Evolutionary conservation across 2,797 vertebrate species (phyloP).

Genomic region (Coluber constrictor): DNA sequence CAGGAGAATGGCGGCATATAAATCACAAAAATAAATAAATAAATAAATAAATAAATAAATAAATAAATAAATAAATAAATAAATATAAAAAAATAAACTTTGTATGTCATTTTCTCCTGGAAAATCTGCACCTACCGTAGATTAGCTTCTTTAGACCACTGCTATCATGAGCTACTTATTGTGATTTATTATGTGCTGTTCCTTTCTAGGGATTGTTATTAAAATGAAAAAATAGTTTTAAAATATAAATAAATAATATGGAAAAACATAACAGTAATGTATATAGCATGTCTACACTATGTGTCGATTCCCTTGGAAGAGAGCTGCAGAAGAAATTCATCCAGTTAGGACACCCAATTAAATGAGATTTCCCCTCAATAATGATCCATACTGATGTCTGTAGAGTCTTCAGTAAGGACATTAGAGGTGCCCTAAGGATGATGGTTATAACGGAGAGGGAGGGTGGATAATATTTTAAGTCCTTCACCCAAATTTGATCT

Average conservation of each 20-base stretch:
- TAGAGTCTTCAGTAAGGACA: background rate
- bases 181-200: background rate
- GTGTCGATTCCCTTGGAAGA: background rate
- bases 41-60: too few species aligned
- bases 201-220: background rate
- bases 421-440: background rate
- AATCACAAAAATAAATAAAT: too few species aligned
- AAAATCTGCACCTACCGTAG: background rate
- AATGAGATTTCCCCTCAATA: background rate
- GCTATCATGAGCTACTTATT: background rate
- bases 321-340: background rate
- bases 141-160: background rate
- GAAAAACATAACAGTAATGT: background rate
- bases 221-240: background rate
- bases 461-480: background rate
- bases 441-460: background rate
- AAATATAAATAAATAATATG: background rate
- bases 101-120: background rate
- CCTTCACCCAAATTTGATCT: background rate
- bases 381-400: background rate
- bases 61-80: too few species aligned
- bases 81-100: background rate
- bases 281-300: background rate
- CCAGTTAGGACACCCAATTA: background rate
- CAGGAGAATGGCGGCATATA: too few species aligned